These are phyloP conservation scores for Girardinichthys multiradiatus DNA, from an alignment of 2,113 vertebrate species.

Conservation along the genomic window DNA sequence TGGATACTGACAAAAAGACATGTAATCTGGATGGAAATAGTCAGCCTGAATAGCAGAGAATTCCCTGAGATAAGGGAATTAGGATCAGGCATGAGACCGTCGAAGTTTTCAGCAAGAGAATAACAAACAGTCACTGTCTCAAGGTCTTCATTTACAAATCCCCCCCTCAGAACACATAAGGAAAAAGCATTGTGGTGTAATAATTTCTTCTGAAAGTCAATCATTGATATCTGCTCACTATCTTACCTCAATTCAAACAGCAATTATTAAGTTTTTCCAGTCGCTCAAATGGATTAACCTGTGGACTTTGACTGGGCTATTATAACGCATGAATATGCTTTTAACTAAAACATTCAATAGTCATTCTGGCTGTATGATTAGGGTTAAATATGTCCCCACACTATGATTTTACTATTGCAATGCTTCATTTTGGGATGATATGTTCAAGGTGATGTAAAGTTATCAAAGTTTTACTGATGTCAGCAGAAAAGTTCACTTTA, in stretches of 20 bases:
- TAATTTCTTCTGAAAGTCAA: not conserved
- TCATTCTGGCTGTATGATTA: too few relatives aligned
- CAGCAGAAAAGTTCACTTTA: not conserved
- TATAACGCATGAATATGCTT: not conserved
- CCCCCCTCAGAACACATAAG: not conserved
- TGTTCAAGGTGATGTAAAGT: not conserved
- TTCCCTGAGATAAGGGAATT: slow-evolving; percentile 46
- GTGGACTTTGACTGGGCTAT: not conserved
- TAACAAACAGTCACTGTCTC: not conserved
- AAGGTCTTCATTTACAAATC: slow-evolving; percentile 18
- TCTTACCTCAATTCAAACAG: too few relatives aligned
- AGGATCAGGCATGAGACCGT: slow-evolving; percentile 24
- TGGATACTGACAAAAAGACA: slow-evolving; percentile 67
- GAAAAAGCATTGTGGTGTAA: too few relatives aligned
- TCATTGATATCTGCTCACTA: not conserved
- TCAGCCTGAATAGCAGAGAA: slow-evolving; percentile 51
- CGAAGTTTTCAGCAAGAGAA: slow-evolving; percentile 17
- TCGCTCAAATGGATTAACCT: not conserved
- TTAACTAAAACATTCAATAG: too few relatives aligned
- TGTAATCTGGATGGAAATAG: slow-evolving; percentile 39
- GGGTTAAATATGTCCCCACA: too few relatives aligned
- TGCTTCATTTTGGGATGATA: too few relatives aligned
- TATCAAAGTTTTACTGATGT: not conserved
- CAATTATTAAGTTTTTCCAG: not conserved
- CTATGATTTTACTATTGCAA: too few relatives aligned